Conservation (phyloP, 2,797 vertebrate species). For the Lemur catta region DNA sequence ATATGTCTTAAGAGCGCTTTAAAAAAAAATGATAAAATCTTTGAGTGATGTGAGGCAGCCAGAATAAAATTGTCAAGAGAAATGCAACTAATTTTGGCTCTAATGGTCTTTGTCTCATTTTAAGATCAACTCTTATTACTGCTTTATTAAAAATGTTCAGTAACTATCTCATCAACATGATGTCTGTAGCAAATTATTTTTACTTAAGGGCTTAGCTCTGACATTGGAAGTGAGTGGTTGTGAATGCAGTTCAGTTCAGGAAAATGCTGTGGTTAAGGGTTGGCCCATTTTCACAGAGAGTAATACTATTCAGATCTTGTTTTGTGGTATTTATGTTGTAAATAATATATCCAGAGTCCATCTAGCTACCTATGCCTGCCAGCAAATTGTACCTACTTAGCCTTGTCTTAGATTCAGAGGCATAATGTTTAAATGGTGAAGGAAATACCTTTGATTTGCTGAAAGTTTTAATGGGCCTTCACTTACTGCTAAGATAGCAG, state of each 20-base stretch:
- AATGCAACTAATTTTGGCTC: not conserved
- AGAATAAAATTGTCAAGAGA: conserved; percentile 43
- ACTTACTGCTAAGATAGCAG: not conserved
- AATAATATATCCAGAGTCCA: conserved; percentile 52
- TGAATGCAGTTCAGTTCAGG: conserved; percentile 8
- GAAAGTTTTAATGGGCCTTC: conserved; percentile 30
- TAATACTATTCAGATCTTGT: conserved; percentile 57
- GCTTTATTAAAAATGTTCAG: conserved; percentile 1
- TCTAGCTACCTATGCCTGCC: conserved; percentile 38
- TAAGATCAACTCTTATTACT: conserved; percentile 26
- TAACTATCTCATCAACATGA: conserved; percentile 33
- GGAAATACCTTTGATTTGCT: conserved; percentile 14
- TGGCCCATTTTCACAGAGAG: conserved; percentile 67
- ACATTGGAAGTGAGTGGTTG: conserved; percentile 31
- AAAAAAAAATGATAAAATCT: not conserved
- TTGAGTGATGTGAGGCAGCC: not conserved
- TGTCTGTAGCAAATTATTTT: conserved; percentile 47
- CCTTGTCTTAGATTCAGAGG: conserved; percentile 28
- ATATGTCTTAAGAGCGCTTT: conserved; percentile 37
- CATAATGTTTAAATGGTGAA: not conserved
- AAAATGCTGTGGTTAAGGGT: conserved; percentile 36
- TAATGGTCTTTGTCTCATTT: not conserved
- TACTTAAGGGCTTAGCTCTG: conserved; percentile 27
- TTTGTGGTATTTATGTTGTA: conserved; percentile 71
- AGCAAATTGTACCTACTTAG: not conserved